These are phyloP conservation scores for Trematomus loennbergii DNA, from an alignment of 2,113 vertebrate genomes.

Conservation along the genomic window DNA sequence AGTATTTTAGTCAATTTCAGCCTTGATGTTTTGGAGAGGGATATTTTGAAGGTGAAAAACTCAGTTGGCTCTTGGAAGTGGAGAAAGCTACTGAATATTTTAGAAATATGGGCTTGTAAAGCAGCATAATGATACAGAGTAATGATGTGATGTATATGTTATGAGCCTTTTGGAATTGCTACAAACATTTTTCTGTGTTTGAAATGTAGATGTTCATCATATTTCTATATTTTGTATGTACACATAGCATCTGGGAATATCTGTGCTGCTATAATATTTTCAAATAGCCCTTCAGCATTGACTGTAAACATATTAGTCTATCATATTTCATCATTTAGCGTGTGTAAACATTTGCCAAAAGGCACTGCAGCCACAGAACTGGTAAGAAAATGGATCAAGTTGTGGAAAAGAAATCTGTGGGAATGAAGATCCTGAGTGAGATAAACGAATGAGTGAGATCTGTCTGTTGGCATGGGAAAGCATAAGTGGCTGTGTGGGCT, in stretches of 20 bases:
- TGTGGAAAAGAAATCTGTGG: conserved; percentile 46
- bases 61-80: neutral
- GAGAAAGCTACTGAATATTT: conserved; percentile 3
- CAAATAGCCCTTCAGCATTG: neutral
- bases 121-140: neutral
- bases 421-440: conserved; percentile 49
- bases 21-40: neutral
- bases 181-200: neutral
- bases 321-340: neutral
- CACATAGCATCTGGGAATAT: neutral
- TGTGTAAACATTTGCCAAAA: neutral
- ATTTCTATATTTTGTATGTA: neutral
- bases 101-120: neutral
- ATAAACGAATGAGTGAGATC: conserved; percentile 48
- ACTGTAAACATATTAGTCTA: neutral
- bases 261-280: neutral
- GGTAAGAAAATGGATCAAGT: conserved; percentile 35
- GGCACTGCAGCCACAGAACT: neutral
- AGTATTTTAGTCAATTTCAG: neutral
- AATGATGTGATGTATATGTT: neutral
- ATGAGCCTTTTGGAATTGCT: neutral
- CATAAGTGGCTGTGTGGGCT: conserved; percentile 76
- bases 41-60: conserved; percentile 1
- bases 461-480: conserved; percentile 69
- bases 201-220: neutral